Evolutionary conservation across 1,140 invertebrate genomes (phyloP), one percentile per base, ranked within the genome.

Genomic region (Bombus turneri): DNA sequence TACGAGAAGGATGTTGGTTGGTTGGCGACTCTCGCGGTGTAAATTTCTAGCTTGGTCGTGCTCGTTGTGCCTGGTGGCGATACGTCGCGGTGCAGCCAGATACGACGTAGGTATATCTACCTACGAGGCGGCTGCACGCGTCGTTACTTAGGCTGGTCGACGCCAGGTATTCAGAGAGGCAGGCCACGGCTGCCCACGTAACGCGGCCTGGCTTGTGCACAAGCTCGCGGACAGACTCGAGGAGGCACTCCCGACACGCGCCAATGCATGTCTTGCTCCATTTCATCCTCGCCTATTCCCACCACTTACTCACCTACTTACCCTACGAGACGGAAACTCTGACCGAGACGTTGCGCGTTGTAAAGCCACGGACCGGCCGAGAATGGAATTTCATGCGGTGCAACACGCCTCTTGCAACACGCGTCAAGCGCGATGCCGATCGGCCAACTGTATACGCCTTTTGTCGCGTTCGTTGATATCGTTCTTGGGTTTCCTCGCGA

Each of bases 241-340:
- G 88, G 85, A 92, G 93, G 93, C 93, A 94, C 94, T 92, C 93
- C 93, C 93, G 94, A 95, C 94, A 94, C 94, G 94, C 94, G 93
- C 92, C 93, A 94, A 93, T 94, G 93, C 94, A 89, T 93, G 93
- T 94, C 92, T 94, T 94, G 94, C 94, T 95, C 93, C 94, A 94
- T 94, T 95, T 94, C 93, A 93, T 94, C 90, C 90, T 92, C 81
- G 90, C 90, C 90, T 92, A 93, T 92, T 92, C 90, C 91, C 88
- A 92, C 92, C 93, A 93, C 91, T 93, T 94, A 93, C 93, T 94
- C 92, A 94, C 94, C 94, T 95, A 95, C 94, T 95, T 95, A 93
- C 86, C 85, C 84, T 84, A 86, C 91, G 88, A 94, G 90, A 94
- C 91, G 92, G 94, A 94, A 95, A 94, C 91, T 93, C 89, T 93